These are phyloP conservation scores for Scelioninae gen. 1 DNA, from an alignment of 2,888 invertebrate genomes.

Conservation along the genomic window DNA sequence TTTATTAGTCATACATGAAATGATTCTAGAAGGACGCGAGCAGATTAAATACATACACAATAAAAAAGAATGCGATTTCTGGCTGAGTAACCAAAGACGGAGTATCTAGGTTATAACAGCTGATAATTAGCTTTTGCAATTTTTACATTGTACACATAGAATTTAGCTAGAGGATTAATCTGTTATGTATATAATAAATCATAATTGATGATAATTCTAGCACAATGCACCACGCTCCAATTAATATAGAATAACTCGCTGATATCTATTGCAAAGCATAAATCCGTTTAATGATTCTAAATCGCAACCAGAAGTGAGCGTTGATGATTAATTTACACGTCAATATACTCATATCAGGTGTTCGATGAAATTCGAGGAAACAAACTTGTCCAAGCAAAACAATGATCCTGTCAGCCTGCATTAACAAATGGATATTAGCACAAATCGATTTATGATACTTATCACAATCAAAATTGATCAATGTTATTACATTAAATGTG, in stretches of 20 bases:
- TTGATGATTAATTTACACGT: slow-evolving; percentile 55
- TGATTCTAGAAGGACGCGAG: background rate
- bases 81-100: too few relatives aligned
- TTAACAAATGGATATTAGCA: slow-evolving; percentile 28
- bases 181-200: slow-evolving; percentile 28
- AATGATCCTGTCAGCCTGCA: slow-evolving; percentile 40
- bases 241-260: slow-evolving; percentile 38
- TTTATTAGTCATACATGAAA: slow-evolving; percentile 8
- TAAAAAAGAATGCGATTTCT: background rate
- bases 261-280: slow-evolving; percentile 40
- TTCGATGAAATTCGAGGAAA: slow-evolving; percentile 52
- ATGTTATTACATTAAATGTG: slow-evolving; percentile 17
- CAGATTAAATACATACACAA: background rate
- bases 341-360: slow-evolving; percentile 50
- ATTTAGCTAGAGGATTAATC: slow-evolving; percentile 10
- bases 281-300: slow-evolving; percentile 52
- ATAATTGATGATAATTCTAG: slow-evolving; percentile 42
- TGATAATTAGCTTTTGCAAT: background rate
- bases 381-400: slow-evolving; percentile 43
- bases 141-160: slow-evolving; percentile 1
- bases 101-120: slow-evolving; percentile 4
- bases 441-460: slow-evolving; percentile 28
- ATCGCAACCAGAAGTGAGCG: slow-evolving; percentile 42
- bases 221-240: slow-evolving; percentile 33
- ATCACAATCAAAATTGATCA: slow-evolving; percentile 11